These are phyloP conservation scores for Sebastolobus alascanus DNA, from an alignment of 2,797 vertebrate genomes.

Conservation along the genomic window DNA sequence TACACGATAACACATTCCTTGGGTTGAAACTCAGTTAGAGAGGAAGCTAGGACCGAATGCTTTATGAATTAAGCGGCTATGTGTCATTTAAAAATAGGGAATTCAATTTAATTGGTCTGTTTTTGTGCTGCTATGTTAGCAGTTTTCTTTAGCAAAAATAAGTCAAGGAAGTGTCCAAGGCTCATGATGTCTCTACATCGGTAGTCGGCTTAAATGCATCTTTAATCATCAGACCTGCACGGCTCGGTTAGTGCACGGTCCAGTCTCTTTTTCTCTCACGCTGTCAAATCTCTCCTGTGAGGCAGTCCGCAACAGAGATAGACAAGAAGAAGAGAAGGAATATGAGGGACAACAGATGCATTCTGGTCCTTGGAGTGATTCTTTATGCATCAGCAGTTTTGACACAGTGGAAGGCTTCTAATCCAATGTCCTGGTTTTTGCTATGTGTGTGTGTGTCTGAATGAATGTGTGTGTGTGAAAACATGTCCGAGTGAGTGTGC, in stretches of 20 bases:
- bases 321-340: conserved; percentile 13
- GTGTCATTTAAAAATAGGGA: conserved; percentile 37
- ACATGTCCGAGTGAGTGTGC: background rate
- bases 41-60: conserved; percentile 40
- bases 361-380: conserved; percentile 20
- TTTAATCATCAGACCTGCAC: conserved; percentile 23
- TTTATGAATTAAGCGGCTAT: conserved; percentile 37
- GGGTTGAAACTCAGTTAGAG: conserved; percentile 48
- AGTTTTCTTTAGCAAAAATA: conserved; percentile 37
- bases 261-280: background rate
- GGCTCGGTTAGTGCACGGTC: conserved; percentile 1
- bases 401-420: conserved; percentile 7
- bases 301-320: conserved; percentile 7
- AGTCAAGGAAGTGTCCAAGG: conserved; percentile 31
- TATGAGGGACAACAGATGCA: conserved; percentile 5
- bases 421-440: background rate
- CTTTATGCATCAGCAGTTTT: conserved; percentile 22
- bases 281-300: conserved; percentile 30
- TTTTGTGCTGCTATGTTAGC: conserved; percentile 15
- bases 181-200: background rate
- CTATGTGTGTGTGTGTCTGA: background rate
- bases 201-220: conserved; percentile 29
- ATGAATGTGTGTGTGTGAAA: conserved; percentile 5
- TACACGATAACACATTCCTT: conserved; percentile 53
- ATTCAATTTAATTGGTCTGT: conserved; percentile 25